Conservation (phyloP, 1,140 invertebrate species). For the Drosophila simulans region DNA sequence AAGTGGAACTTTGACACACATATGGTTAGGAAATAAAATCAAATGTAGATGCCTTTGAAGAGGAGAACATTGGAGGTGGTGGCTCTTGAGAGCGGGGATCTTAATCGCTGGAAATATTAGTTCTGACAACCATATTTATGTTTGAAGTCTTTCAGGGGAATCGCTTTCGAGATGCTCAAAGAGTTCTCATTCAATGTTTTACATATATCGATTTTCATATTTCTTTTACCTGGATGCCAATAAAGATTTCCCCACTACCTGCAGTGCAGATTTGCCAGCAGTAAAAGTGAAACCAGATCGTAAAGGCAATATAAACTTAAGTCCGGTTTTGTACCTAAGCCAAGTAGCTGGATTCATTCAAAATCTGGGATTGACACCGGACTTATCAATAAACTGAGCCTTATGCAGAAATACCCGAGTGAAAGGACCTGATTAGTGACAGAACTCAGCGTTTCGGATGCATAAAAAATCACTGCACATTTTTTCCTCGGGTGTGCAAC, state of each 20-base stretch:
- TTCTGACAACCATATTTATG: slow-evolving; percentile 32
- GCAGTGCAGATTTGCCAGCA: not conserved
- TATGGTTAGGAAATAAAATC: slow-evolving; percentile 36
- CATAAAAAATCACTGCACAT: slow-evolving; percentile 53
- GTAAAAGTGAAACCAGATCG: slow-evolving; percentile 46
- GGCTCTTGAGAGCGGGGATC: slow-evolving; percentile 5
- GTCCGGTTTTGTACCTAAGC: slow-evolving; percentile 43
- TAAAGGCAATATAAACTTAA: slow-evolving; percentile 54
- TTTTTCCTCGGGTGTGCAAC: not conserved
- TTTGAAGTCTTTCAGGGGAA: not conserved
- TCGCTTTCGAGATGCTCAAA: too few relatives aligned
- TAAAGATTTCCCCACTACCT: slow-evolving; percentile 30
- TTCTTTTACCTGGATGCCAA: slow-evolving; percentile 1
- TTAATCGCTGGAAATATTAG: slow-evolving; percentile 19
- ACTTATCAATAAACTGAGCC: slow-evolving; percentile 72
- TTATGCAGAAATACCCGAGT: slow-evolving; percentile 33
- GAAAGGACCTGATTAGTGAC: slow-evolving; percentile 34
- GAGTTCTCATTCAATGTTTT: not conserved
- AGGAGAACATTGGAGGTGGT: slow-evolving; percentile 16
- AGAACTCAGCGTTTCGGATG: slow-evolving; percentile 24
- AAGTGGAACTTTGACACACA: slow-evolving; percentile 42
- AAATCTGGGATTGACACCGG: slow-evolving; percentile 59
- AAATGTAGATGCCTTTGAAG: slow-evolving; percentile 9
- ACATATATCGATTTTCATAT: not conserved
- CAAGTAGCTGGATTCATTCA: slow-evolving; percentile 68